Evolutionary conservation across 2,797 vertebrate species (phyloP).

Genomic region (Borostomias antarcticus): DNA sequence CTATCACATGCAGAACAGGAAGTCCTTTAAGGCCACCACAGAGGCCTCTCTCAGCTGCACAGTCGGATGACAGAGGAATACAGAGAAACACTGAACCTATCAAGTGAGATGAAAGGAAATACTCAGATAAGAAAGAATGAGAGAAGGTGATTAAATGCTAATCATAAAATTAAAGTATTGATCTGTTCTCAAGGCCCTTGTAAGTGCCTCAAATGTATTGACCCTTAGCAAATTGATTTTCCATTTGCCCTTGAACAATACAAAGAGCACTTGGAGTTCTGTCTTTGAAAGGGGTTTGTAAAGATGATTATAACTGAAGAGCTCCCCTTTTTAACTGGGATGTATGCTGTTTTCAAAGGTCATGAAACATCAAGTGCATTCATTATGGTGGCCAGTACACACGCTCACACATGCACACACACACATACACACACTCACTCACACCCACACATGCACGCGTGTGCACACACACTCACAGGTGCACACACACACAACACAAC

Average conservation of each 20-base stretch:
- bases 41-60: background rate
- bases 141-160: slow-evolving; percentile 26
- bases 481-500: background rate
- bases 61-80: background rate
- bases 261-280: slow-evolving; percentile 34
- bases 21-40: slow-evolving; percentile 4
- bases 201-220: slow-evolving; percentile 31
- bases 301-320: slow-evolving; percentile 23
- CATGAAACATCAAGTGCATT: background rate
- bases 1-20: too few relatives aligned
- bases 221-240: slow-evolving; percentile 55
- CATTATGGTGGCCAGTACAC: background rate
- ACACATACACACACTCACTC: too few relatives aligned
- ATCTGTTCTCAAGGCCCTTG: slow-evolving; percentile 38
- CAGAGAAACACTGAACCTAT: background rate
- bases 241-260: slow-evolving; percentile 44
- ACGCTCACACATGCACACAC: too few relatives aligned
- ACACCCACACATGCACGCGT: too few relatives aligned
- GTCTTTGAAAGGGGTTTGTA: slow-evolving; percentile 39
- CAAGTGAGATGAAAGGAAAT: background rate
- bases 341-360: background rate
- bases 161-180: slow-evolving; percentile 56
- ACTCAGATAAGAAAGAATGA: background rate
- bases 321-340: slow-evolving; percentile 8
- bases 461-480: background rate